These are phyloP conservation scores for Ganaspis brasiliensis DNA, from an alignment of 2,888 invertebrate species.

Conservation along the genomic window DNA sequence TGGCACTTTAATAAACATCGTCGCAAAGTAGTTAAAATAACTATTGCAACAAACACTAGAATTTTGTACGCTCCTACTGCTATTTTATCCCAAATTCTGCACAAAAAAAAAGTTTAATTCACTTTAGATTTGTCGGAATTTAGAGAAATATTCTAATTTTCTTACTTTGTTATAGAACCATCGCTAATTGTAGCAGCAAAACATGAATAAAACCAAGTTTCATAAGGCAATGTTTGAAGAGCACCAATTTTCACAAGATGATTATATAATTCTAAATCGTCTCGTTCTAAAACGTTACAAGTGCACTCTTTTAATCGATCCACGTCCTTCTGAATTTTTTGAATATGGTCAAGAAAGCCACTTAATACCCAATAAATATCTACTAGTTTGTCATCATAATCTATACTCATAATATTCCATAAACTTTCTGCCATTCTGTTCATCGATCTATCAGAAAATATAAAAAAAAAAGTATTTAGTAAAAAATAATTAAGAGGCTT, in stretches of 20 bases:
- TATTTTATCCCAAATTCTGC: conserved; percentile 95
- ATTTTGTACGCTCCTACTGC: conserved; percentile 93
- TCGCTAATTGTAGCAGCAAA: conserved; percentile 92
- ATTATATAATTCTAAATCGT: conserved; percentile 87
- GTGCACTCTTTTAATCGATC: conserved; percentile 86
- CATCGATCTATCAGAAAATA: conserved; percentile 72
- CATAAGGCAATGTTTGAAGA: conserved; percentile 86
- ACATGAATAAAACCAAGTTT: conserved; percentile 91
- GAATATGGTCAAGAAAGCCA: conserved; percentile 87
- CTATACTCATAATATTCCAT: conserved; percentile 87
- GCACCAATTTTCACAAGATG: conserved; percentile 86
- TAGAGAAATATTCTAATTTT: conserved; percentile 38
- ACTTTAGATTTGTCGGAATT: conserved; percentile 28
- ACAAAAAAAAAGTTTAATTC: conserved; percentile 18
- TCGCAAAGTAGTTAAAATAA: conserved; percentile 87
- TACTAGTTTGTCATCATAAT: conserved; percentile 80
- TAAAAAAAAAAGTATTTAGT: conserved; percentile 11
- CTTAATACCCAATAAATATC: conserved; percentile 93
- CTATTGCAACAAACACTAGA: conserved; percentile 89
- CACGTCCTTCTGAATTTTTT: conserved; percentile 85
- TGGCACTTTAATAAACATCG: conserved; percentile 85
- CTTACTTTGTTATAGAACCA: conserved; percentile 88
- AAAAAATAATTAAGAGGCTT: background rate
- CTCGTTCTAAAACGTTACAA: conserved; percentile 87
- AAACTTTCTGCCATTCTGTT: conserved; percentile 84